A percentile compares a stretch with the other conserved stretches of the same genome.
Conservation (phyloP, 2,888 invertebrate genomes). For the Habrosyne pyritoides region DNA sequence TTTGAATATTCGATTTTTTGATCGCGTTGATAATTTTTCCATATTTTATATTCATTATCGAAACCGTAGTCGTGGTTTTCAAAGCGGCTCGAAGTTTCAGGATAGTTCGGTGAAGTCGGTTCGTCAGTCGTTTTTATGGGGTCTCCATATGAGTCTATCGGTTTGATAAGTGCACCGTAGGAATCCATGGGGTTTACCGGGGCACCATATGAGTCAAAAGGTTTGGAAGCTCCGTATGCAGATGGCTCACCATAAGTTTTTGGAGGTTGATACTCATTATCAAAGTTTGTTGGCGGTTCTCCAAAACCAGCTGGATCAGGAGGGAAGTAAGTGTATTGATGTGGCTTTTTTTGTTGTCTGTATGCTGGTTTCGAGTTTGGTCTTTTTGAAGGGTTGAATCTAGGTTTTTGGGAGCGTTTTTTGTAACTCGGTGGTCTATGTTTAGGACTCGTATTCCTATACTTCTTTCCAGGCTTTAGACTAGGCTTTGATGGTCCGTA, state of each 20-base stretch:
- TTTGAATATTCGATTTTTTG: conserved; percentile 35
- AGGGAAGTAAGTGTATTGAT: conserved; percentile 29
- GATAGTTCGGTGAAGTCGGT: conserved; percentile 32
- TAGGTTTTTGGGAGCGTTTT: conserved; percentile 43
- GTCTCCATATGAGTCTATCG: conserved; percentile 53
- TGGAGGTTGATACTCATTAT: conserved; percentile 31
- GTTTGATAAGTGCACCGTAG: background rate
- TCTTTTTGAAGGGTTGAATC: conserved; percentile 40
- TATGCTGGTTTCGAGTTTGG: conserved; percentile 38
- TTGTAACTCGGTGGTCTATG: conserved; percentile 42
- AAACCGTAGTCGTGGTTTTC: conserved; percentile 30
- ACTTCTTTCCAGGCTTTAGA: conserved; percentile 52
- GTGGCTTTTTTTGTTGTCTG: conserved; percentile 42
- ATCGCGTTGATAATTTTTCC: conserved; percentile 38
- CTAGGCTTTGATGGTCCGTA: conserved; percentile 46
- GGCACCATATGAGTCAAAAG: conserved; percentile 6
- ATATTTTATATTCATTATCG: conserved; percentile 36
- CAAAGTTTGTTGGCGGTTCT: conserved; percentile 58
- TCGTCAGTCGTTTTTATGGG: conserved; percentile 44
- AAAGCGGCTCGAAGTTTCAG: conserved; percentile 27
- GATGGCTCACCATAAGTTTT: conserved; percentile 57
- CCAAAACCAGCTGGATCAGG: conserved; percentile 56
- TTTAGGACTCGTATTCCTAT: conserved; percentile 41
- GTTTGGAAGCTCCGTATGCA: conserved; percentile 57
- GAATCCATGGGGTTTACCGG: background rate